Evolutionary conservation across 2,113 vertebrate species (phyloP), one percentile per base, ranked within the genome.

Genomic region (Alectura lathami): DNA sequence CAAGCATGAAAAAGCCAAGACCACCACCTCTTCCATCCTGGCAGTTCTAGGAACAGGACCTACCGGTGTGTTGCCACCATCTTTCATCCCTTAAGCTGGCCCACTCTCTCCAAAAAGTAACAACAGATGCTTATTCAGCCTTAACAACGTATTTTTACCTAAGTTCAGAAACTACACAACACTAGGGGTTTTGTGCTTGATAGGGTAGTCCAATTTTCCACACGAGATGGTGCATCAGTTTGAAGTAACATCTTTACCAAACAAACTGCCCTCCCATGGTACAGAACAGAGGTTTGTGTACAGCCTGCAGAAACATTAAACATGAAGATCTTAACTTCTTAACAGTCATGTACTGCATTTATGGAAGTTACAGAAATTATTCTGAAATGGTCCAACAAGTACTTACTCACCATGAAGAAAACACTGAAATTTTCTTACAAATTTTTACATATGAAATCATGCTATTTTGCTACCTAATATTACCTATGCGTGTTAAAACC

Each of bases 1-100:
- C 3, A 69, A 0, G 0, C 38, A 50, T 3, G 40, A 45, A 64
- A 78, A 91, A 75, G 22, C 24, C 11, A 67, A 30, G 5, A 1
- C 17, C 34, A 51, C 43, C 27, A 80, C 26, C 7, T 86, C 12
- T 45, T 59, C 42, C 78, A 68, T 20, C 23, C 3, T 0, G 42
- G 32, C 34, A 51, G 32, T 13, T 79, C 51, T 13, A 82, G 6
- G 29, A 91, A 53, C 11, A 77, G 4, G 43, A 62, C 8, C 16
- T 62, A 43, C 11, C 6, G 38, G 42, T 70, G 23, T 26, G 5
- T 3, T 40, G 17, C 17, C 14, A 9, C 4, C 2, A 0, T 13
- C n/a, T 75, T 82, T 42, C 40, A 57, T 42, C 53, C 51, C 56
- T n/a, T 53, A n/a, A 43, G 18, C 18, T 48, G 11, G 18, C 22